phyloP scores from a whole-genome alignment of 2,888 invertebrate genomes.

The Microplitis manilae region DNA sequence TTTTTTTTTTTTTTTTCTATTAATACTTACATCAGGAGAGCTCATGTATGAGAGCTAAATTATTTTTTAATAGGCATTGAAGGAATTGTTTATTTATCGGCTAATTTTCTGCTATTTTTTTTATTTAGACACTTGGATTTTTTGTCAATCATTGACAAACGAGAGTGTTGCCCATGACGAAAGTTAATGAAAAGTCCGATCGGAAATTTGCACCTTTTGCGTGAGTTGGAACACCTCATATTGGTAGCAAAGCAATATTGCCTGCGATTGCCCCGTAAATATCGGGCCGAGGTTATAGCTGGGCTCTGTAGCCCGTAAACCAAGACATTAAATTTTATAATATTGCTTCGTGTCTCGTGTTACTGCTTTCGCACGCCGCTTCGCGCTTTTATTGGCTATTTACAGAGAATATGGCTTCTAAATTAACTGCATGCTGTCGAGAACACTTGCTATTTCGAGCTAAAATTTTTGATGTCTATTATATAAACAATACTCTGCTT shows the following conservation, averaged over 20 bases:
- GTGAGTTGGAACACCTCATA: background rate
- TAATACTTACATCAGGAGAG: constrained; percentile 4
- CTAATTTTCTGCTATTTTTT: background rate
- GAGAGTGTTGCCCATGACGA: constrained; percentile 18
- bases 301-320: constrained; percentile 69
- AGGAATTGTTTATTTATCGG: background rate
- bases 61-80: background rate
- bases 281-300: constrained; percentile 64
- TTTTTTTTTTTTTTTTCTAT: constrained; percentile 6
- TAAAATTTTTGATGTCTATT: constrained; percentile 35
- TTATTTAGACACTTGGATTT: background rate
- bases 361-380: constrained; percentile 44
- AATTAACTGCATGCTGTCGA: constrained; percentile 71
- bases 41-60: background rate
- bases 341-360: constrained; percentile 62
- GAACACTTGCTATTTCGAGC: constrained; percentile 60
- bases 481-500: background rate
- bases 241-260: constrained; percentile 54
- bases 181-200: constrained; percentile 45
- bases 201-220: constrained; percentile 16
- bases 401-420: constrained; percentile 71
- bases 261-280: constrained; percentile 68
- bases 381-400: constrained; percentile 71
- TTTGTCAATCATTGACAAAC: constrained; percentile 19
- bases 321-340: constrained; percentile 72